Evolutionary conservation across 2,888 invertebrate genomes (phyloP).

Genomic region (Lithodes maja): DNA sequence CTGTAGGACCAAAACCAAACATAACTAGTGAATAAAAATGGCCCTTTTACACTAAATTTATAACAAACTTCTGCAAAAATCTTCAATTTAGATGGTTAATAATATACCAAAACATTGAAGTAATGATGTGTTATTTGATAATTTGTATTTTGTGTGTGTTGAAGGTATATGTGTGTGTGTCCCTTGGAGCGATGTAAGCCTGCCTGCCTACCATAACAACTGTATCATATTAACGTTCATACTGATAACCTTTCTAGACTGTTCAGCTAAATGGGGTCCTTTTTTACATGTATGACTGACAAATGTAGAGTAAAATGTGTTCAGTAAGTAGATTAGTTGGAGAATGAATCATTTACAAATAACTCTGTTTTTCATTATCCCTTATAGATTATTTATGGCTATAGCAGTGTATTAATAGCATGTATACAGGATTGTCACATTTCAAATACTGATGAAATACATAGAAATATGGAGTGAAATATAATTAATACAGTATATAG

Average conservation of each 20-base stretch:
- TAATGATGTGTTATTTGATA: background rate
- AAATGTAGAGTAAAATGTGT: slow-evolving; percentile 50
- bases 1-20: too few species aligned
- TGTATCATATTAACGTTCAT: slow-evolving; percentile 43
- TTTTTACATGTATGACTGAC: slow-evolving; percentile 57
- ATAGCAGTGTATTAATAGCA: too few species aligned
- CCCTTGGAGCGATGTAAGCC: background rate
- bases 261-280: slow-evolving; percentile 35
- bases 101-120: background rate
- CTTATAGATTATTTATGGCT: too few species aligned
- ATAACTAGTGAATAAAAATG: too few species aligned
- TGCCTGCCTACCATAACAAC: background rate
- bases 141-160: background rate
- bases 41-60: too few species aligned
- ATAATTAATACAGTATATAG: too few species aligned
- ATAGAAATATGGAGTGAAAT: too few species aligned
- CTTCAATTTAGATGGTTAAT: background rate
- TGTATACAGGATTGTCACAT: too few species aligned
- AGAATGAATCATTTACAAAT: slow-evolving; percentile 35
- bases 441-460: too few species aligned
- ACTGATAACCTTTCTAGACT: slow-evolving; percentile 45
- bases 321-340: slow-evolving; percentile 49
- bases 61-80: too few species aligned
- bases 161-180: background rate
- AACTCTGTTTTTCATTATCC: too few species aligned